Evolutionary conservation across 1,140 invertebrate species (phyloP), one percentile per base, ranked within the genome.

Genomic region (Drosophila santomea): DNA sequence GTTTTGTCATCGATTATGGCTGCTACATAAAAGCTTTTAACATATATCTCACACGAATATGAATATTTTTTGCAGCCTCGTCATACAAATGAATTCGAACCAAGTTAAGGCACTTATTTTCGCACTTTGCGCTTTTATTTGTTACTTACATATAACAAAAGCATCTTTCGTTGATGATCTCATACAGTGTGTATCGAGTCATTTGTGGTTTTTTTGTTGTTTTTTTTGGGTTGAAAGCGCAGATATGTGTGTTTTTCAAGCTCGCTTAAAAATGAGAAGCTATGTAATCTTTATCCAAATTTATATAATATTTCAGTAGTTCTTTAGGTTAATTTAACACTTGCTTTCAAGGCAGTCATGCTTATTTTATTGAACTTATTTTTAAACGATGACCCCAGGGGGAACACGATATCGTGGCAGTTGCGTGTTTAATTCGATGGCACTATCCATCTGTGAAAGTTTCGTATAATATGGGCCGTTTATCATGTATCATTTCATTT

Each of bases 401-500:
- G 39, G 52, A 67, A 15, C 60, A 47, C 41, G 50, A 39, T 56
- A 32, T 56, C 62, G 41, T 68, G 50, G 15, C 54, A 38, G 61
- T 77, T 78, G 79, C 79, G 79, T 82, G 79, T 74, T 59, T 36
- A 67, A 32, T 58, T 45, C 11, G 55, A 36, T 50, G 17, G 56
- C 47, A 81, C 75, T 86, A 81, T 78, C 74, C 78, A 86, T 81
- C 82, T 71, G 73, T 61, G 63, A 59, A 73, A 35, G 48, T 66
- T 78, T 60, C 20, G 11, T 35, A 58, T 47, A 77, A 38, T 44
- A 71, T 50, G 45, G 52, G 45, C 71, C 61, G 60, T 82, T 78
- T 75, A 75, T 66, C 71, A 79, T 83, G 66, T 78, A 81, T 81
- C 58, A 74, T 80, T 77, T 78, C 54, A 59, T 66, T 67, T 72